Evolutionary conservation across 2,797 vertebrate species (phyloP).

Genomic region (Liasis olivaceus): DNA sequence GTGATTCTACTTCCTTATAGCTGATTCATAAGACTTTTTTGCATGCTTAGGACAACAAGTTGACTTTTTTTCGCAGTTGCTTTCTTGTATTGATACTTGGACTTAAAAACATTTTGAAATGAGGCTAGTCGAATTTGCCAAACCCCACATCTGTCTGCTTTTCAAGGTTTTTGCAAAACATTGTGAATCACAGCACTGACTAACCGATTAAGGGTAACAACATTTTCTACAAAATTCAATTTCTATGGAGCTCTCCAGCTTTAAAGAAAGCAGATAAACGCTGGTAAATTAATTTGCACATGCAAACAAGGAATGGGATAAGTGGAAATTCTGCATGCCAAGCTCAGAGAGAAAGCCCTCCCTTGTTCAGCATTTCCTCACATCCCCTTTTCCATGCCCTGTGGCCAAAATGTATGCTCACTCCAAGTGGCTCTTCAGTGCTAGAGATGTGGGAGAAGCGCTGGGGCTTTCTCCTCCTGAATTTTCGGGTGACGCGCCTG

Average conservation of each 20-base stretch:
- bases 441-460: constrained; percentile 2
- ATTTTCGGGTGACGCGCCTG: not conserved
- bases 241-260: too few species aligned
- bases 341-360: not conserved
- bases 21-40: not conserved
- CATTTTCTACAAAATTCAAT: not conserved
- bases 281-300: not conserved
- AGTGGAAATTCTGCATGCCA: too few species aligned
- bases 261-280: not conserved
- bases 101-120: not conserved
- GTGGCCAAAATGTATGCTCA: constrained; percentile 24
- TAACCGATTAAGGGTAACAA: too few species aligned
- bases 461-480: constrained; percentile 1
- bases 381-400: constrained; percentile 35
- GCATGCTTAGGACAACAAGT: not conserved
- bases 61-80: not conserved
- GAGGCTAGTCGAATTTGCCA: too few species aligned
- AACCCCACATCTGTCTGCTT: not conserved
- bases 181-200: not conserved
- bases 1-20: not conserved
- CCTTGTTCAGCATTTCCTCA: not conserved
- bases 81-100: not conserved
- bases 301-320: not conserved
- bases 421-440: constrained; percentile 3
- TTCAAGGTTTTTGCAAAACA: not conserved